These are phyloP conservation scores for Myrmophylax atrothorax DNA, from an alignment of 2,113 vertebrate species.

Conservation along the genomic window DNA sequence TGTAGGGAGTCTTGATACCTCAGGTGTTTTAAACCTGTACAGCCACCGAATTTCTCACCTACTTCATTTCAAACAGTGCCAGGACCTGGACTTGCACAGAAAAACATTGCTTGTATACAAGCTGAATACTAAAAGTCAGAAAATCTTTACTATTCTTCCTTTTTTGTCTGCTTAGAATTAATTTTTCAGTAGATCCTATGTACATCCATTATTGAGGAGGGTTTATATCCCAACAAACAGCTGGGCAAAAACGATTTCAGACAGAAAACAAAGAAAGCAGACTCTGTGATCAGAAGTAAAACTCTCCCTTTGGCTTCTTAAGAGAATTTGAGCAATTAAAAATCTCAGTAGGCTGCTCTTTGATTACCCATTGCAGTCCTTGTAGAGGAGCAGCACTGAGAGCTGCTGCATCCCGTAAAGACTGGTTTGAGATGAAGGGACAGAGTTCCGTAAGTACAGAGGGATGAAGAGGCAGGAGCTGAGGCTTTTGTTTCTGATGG, in stretches of 20 bases:
- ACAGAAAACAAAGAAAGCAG: neutral
- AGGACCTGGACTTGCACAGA: neutral
- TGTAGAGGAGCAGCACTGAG: neutral
- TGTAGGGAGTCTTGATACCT: neutral
- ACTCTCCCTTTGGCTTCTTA: neutral
- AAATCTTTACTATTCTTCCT: neutral
- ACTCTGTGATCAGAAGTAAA: neutral
- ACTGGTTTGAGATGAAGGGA: neutral
- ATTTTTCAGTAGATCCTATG: neutral
- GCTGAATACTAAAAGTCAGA: neutral
- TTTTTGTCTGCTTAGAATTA: neutral
- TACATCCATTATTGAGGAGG: neutral
- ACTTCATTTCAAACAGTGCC: neutral
- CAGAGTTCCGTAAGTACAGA: neutral
- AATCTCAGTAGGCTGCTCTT: neutral
- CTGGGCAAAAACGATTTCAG: neutral
- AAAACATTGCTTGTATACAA: neutral
- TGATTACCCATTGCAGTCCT: neutral
- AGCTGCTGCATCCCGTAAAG: neutral
- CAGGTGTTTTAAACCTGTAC: neutral
- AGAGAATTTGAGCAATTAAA: conserved; percentile 14
- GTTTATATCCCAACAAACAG: neutral
- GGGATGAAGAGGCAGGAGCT: neutral
- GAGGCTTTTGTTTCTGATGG: neutral
- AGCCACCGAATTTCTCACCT: neutral